Evolutionary conservation across 2,888 invertebrate species (phyloP).

Genomic region (Meiosimyza platycephala): DNA sequence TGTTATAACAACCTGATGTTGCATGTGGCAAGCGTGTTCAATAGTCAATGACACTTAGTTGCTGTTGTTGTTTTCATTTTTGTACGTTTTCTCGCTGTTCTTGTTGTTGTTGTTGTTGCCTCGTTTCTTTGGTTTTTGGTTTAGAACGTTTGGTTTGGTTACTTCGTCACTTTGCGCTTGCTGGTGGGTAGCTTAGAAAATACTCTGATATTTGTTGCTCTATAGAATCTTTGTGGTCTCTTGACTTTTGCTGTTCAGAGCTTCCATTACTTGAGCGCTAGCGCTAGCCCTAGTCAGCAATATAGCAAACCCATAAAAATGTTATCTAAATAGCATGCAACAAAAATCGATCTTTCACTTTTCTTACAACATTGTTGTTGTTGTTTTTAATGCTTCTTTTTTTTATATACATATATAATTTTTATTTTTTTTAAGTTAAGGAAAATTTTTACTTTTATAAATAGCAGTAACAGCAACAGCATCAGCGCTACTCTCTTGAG

Average conservation of each 20-base stretch:
- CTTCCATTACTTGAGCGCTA: too few species aligned
- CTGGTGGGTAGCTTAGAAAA: background rate
- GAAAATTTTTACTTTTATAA: too few species aligned
- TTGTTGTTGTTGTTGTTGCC: constrained; percentile 4
- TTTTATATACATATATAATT: too few species aligned
- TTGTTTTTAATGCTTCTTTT: too few species aligned
- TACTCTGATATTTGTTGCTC: background rate
- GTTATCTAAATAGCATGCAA: constrained; percentile 58
- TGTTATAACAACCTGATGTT: constrained; percentile 21
- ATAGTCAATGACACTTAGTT: constrained; percentile 37
- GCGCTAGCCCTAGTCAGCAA: too few species aligned
- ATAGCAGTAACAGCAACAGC: too few species aligned
- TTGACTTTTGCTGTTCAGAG: background rate
- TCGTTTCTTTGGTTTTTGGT: constrained; percentile 6
- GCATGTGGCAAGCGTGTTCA: constrained; percentile 4
- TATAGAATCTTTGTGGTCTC: background rate
- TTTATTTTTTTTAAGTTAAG: too few species aligned
- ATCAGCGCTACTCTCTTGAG: too few species aligned
- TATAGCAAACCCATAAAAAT: constrained; percentile 49
- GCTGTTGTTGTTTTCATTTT: constrained; percentile 4
- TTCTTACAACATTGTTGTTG: too few species aligned
- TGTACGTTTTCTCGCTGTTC: background rate
- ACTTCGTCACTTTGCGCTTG: background rate
- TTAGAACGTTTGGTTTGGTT: background rate
- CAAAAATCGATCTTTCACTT: constrained; percentile 32